Evolutionary conservation across 2,888 invertebrate species (phyloP).

Genomic region (Drosophila recens): DNA sequence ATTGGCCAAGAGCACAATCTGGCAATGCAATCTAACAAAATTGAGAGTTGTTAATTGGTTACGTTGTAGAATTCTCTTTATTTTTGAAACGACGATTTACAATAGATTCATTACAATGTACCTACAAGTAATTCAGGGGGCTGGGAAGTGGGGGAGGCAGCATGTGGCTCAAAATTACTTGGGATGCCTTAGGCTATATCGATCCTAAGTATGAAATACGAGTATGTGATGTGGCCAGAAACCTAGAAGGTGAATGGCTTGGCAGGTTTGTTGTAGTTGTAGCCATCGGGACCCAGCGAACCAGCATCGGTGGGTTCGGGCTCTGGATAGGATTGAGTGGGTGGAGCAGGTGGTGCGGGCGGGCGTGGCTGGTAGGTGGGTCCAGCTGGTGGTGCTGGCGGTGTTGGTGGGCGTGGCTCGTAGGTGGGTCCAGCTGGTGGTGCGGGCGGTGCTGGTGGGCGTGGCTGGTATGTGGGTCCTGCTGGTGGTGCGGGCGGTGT

Average conservation of each 20-base stretch:
- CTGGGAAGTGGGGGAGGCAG: conserved; percentile 9
- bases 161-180: conserved; percentile 28
- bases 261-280: conserved; percentile 84
- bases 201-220: conserved; percentile 40
- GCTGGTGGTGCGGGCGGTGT: conserved; percentile 31
- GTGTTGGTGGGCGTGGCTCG: conserved; percentile 27
- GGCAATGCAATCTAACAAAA: conserved; percentile 17
- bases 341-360: conserved; percentile 40
- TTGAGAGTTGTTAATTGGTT: conserved; percentile 41
- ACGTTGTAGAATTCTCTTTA: conserved; percentile 58
- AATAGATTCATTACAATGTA: conserved; percentile 51
- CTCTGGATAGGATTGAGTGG: conserved; percentile 38
- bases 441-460: conserved; percentile 33
- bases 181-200: conserved; percentile 30
- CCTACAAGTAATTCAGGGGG: conserved; percentile 36
- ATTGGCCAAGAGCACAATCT: conserved; percentile 46
- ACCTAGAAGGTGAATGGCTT: conserved; percentile 82
- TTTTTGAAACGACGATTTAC: conserved; percentile 66
- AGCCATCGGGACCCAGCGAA: conserved; percentile 83
- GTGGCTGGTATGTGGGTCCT: conserved; percentile 22
- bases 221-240: conserved; percentile 17
- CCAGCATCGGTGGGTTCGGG: conserved; percentile 71
- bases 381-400: conserved; percentile 17
- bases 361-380: conserved; percentile 55
- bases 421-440: conserved; percentile 27